These are phyloP conservation scores for Apotomis turbidana DNA, from an alignment of 2,888 invertebrate genomes.

Conservation along the genomic window DNA sequence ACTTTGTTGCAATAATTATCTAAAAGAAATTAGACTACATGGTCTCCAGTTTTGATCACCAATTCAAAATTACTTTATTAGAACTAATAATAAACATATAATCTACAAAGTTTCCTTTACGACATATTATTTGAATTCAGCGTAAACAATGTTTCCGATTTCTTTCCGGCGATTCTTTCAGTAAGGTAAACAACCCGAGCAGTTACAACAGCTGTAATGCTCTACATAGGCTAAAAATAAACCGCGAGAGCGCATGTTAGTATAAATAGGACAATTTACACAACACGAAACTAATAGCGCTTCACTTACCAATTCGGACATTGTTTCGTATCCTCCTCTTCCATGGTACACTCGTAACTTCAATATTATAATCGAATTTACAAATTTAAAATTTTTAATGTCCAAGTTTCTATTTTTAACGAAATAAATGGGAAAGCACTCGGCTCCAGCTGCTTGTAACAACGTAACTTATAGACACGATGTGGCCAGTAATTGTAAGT, in stretches of 20 bases:
- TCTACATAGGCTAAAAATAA: constrained; percentile 79
- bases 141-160: constrained; percentile 2
- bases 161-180: constrained; percentile 37
- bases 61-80: no score
- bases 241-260: constrained; percentile 64
- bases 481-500: neutral
- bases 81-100: neutral
- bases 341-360: constrained; percentile 55
- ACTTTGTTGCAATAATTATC: no score
- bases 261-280: constrained; percentile 76
- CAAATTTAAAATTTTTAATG: constrained; percentile 23
- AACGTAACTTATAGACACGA: neutral
- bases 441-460: constrained; percentile 5
- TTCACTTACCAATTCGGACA: constrained; percentile 82
- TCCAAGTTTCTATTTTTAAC: constrained; percentile 10
- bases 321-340: constrained; percentile 69
- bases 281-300: constrained; percentile 51
- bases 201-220: constrained; percentile 66
- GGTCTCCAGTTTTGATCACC: no score
- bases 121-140: neutral
- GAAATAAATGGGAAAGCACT: constrained; percentile 11
- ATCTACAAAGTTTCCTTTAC: neutral
- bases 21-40: no score
- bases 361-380: constrained; percentile 33
- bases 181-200: constrained; percentile 69